Evolutionary conservation across 1,140 invertebrate species (phyloP).

Genomic region (Acyrthosiphon pisum): DNA sequence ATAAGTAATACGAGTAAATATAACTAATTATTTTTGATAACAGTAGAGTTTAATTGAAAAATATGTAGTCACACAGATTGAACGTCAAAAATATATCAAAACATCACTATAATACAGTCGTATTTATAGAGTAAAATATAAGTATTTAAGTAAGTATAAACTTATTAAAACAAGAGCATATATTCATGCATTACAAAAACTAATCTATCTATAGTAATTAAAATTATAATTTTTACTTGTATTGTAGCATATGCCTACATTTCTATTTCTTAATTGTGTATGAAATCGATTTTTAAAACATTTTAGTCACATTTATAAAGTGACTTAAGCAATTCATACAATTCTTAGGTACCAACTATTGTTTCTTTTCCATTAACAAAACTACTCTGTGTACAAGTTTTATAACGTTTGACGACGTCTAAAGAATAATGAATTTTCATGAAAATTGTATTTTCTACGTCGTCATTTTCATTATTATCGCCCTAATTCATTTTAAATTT

Average conservation of each 20-base stretch:
- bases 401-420: neutral
- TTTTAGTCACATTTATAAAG: neutral
- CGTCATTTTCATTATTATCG: neutral
- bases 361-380: neutral
- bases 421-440: neutral
- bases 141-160: too few species aligned
- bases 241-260: neutral
- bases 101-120: too few species aligned
- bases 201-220: neutral
- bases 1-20: too few species aligned
- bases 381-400: neutral
- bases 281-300: neutral
- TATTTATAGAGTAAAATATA: too few species aligned
- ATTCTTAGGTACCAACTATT: neutral
- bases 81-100: too few species aligned
- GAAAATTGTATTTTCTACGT: neutral
- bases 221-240: neutral
- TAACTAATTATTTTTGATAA: too few species aligned
- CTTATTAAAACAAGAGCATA: too few species aligned
- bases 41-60: too few species aligned
- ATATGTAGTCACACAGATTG: too few species aligned
- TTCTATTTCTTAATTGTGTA: neutral
- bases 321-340: neutral
- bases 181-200: too few species aligned
- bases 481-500: slow-evolving; percentile 1